Percentiles rank a stretch among this genome's conserved stretches.
These are phyloP conservation scores for Drosophila borborema DNA, from an alignment of 2,888 invertebrate genomes.

Conservation along the genomic window DNA sequence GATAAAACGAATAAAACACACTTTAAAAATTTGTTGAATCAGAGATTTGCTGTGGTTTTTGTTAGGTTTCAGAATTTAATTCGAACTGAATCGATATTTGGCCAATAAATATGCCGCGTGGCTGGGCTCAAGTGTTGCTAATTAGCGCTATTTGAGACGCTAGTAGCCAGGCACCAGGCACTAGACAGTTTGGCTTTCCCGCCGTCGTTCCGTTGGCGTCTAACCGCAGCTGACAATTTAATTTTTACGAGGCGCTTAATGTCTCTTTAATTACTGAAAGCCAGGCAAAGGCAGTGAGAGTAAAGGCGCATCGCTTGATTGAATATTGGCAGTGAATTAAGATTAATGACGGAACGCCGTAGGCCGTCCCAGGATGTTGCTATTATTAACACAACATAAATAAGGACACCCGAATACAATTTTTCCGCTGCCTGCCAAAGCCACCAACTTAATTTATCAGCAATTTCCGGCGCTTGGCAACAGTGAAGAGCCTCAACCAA, in stretches of 20 bases:
- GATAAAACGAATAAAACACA: background rate
- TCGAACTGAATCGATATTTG: conserved; percentile 20
- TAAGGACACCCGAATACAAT: conserved; percentile 41
- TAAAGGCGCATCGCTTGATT: conserved; percentile 55
- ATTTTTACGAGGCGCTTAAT: conserved; percentile 75
- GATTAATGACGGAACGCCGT: conserved; percentile 56
- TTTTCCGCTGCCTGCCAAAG: conserved; percentile 19
- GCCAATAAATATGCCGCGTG: conserved; percentile 16
- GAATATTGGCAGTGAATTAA: conserved; percentile 71
- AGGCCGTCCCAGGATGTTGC: conserved; percentile 22
- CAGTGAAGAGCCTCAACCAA: conserved; percentile 6
- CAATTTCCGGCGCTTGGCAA: conserved; percentile 20
- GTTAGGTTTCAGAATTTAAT: background rate
- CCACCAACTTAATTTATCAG: conserved; percentile 29
- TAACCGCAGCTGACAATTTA: conserved; percentile 61
- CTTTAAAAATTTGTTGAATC: background rate
- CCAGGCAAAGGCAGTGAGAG: conserved; percentile 4
- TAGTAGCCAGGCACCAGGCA: background rate
- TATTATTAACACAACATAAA: conserved; percentile 65
- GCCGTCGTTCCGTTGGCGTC: no score
- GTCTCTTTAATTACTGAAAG: conserved; percentile 65
- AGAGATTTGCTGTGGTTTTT: background rate
- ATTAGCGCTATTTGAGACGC: conserved; percentile 26
- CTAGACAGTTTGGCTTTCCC: background rate
- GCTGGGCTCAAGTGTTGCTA: conserved; percentile 30